Evolutionary conservation across 2,797 vertebrate genomes (phyloP).

Genomic region (Chelmon rostratus): DNA sequence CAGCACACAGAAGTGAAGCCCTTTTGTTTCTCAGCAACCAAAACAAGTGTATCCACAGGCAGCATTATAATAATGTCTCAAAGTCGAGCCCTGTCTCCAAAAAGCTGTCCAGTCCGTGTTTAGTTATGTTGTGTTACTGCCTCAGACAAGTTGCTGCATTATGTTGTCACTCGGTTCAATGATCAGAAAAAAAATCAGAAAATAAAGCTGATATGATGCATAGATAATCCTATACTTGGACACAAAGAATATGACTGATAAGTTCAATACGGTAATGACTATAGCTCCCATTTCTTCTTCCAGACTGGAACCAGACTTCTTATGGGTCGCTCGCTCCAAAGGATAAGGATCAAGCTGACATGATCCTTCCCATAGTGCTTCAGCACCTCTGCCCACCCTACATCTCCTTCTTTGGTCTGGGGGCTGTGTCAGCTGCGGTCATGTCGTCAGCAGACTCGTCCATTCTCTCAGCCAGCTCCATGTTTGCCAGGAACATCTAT

Average conservation of each 20-base stretch:
- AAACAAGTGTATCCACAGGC: slow-evolving; percentile 34
- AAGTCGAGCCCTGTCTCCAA: slow-evolving; percentile 11
- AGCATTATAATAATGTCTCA: slow-evolving; percentile 19
- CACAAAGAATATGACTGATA: background rate
- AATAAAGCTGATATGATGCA: too few species aligned
- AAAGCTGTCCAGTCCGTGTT: slow-evolving; percentile 19
- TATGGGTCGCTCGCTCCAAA: slow-evolving; percentile 90
- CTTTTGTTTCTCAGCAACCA: slow-evolving; percentile 49
- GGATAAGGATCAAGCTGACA: slow-evolving; percentile 91
- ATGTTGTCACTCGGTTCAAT: too few species aligned
- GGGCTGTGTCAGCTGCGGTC: slow-evolving; percentile 96
- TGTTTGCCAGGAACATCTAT: slow-evolving; percentile 99
- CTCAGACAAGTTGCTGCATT: background rate
- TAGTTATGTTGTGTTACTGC: background rate
- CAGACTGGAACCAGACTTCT: slow-evolving; percentile 96
- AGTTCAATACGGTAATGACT: background rate
- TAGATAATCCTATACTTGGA: background rate
- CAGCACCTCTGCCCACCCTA: slow-evolving; percentile 96
- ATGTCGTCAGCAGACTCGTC: slow-evolving; percentile 99
- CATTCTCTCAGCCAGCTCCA: slow-evolving; percentile 97
- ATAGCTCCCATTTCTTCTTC: slow-evolving; percentile 22
- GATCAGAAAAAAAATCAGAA: too few species aligned
- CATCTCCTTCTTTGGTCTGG: slow-evolving; percentile 96
- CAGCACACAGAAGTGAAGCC: background rate
- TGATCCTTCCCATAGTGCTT: slow-evolving; percentile 97